A percentile compares a stretch with the other conserved stretches of the same genome.
Conservation (phyloP, 2,888 invertebrate genomes). For the Lasioglossum vierecki region DNA sequence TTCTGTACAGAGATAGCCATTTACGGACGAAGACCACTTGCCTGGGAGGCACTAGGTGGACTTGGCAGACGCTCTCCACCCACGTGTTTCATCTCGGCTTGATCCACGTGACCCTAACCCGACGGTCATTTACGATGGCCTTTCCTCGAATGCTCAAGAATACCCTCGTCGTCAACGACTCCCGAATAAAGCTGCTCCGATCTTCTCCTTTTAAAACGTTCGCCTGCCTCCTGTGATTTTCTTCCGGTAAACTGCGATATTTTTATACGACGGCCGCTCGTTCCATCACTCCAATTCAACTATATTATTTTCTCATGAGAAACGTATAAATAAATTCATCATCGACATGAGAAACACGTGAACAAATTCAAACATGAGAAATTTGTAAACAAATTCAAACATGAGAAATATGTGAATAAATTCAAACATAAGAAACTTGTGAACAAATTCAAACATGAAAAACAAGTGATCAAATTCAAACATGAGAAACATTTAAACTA, state of each 20-base stretch:
- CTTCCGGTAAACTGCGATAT: neutral
- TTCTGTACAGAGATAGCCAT: conserved; percentile 48
- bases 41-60: conserved; percentile 55
- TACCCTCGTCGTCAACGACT: conserved; percentile 16
- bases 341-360: no score
- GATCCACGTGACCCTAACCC: conserved; percentile 58
- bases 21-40: conserved; percentile 48
- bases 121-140: conserved; percentile 55
- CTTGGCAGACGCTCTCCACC: conserved; percentile 56
- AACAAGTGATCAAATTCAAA: no score
- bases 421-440: no score
- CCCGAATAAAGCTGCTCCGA: conserved; percentile 17
- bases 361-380: no score
- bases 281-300: no score
- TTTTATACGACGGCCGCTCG: neutral
- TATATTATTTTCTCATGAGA: no score
- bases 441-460: no score
- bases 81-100: conserved; percentile 44
- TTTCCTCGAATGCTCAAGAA: conserved; percentile 39
- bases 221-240: neutral
- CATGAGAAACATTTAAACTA: no score
- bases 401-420: no score
- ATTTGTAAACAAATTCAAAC: no score
- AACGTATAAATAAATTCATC: no score
- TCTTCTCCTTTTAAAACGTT: conserved; percentile 8